Conservation (phyloP, 2,888 invertebrate species). For the Julus scanicus region DNA sequence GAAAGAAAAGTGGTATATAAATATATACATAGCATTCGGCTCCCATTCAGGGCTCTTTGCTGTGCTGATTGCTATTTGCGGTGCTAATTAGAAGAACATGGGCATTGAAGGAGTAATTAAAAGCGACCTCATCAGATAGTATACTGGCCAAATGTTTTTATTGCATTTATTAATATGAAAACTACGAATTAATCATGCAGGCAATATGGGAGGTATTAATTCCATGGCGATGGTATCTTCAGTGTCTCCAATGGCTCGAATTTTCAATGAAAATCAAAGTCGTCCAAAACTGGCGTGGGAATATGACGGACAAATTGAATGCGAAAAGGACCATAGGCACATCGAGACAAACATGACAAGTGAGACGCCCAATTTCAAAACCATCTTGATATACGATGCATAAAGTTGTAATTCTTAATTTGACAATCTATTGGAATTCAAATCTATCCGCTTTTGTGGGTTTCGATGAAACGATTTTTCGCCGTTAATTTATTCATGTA, state of each 20-base stretch:
- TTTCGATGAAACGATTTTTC: not conserved
- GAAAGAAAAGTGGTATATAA: not conserved
- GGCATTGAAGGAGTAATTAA: not conserved
- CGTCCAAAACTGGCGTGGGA: constrained; percentile 27
- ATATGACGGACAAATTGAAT: not conserved
- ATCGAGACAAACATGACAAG: not conserved
- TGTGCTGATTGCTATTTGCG: no score
- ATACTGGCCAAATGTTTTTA: not conserved
- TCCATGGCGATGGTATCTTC: not conserved
- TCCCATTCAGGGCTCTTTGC: not conserved
- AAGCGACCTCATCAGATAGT: not conserved
- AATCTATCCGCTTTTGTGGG: not conserved
- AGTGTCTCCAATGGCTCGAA: not conserved
- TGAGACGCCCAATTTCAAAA: not conserved
- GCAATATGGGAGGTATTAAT: constrained; percentile 8
- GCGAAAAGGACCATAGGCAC: constrained; percentile 13
- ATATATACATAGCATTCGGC: not conserved
- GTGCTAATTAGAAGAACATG: no score
- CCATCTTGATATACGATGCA: no score
- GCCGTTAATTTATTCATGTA: not conserved
- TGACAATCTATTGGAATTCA: not conserved
- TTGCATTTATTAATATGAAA: not conserved
- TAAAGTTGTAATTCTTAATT: not conserved
- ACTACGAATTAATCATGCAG: not conserved
- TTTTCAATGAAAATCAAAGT: constrained; percentile 17